phyloP scores from a whole-genome alignment of 2,888 invertebrate genomes.

The Odontomyia ornata region DNA sequence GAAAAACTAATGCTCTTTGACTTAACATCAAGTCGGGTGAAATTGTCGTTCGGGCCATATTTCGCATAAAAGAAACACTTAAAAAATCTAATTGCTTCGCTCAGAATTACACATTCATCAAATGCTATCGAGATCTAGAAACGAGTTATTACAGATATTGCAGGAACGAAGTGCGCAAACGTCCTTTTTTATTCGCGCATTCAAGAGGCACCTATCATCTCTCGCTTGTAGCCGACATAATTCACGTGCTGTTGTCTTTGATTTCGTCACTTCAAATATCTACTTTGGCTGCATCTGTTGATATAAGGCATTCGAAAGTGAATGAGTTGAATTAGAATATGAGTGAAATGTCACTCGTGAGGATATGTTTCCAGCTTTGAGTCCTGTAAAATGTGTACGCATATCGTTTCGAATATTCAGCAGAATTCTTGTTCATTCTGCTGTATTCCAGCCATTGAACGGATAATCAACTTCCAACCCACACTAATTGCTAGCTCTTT shows the following conservation, averaged over 20 bases:
- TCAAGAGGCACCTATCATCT: background rate
- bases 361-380: background rate
- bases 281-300: constrained; percentile 36
- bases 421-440: background rate
- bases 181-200: background rate
- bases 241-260: constrained; percentile 39
- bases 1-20: too few relatives aligned
- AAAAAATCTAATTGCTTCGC: constrained; percentile 30
- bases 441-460: background rate
- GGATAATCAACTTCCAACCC: constrained; percentile 27
- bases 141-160: background rate
- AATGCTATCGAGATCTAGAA: constrained; percentile 25
- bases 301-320: background rate
- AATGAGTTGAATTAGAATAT: background rate
- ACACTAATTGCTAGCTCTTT: constrained; percentile 28
- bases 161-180: constrained; percentile 28
- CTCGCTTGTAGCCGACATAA: background rate
- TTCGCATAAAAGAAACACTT: constrained; percentile 11
- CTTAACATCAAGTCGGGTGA: background rate
- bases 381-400: background rate
- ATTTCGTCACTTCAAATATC: constrained; percentile 27
- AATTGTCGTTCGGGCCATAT: background rate
- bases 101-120: constrained; percentile 33
- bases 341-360: background rate
- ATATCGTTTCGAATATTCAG: background rate